phyloP scores from a whole-genome alignment of 2,113 vertebrate species.

The Atherinomorus stipes region DNA sequence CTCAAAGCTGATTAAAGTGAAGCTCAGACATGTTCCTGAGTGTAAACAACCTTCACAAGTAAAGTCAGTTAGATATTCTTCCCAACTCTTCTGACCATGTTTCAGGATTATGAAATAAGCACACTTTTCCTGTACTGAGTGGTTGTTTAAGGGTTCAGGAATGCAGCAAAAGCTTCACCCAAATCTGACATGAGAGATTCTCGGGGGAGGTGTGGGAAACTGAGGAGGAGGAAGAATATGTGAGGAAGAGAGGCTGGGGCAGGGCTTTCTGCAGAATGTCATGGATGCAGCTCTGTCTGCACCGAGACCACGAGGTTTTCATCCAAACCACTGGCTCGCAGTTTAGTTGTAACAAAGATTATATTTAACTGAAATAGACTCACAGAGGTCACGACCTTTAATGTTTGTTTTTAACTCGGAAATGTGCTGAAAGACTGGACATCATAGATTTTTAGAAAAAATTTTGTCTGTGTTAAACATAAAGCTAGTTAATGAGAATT shows the following conservation, averaged over 20 bases:
- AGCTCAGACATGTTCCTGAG: too few species aligned
- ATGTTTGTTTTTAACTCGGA: not conserved
- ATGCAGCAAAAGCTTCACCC: conserved; percentile 58
- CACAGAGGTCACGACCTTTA: conserved; percentile 22
- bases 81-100: not conserved
- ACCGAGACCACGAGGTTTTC: conserved; percentile 17
- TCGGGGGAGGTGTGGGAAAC: conserved; percentile 52
- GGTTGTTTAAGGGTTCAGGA: conserved; percentile 48
- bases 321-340: conserved; percentile 36
- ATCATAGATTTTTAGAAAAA: not conserved
- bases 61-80: too few species aligned
- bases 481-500: too few species aligned
- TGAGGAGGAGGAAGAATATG: conserved; percentile 24
- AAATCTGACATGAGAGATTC: conserved; percentile 24
- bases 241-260: conserved; percentile 36
- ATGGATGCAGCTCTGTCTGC: not conserved
- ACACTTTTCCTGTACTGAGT: not conserved
- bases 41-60: too few species aligned
- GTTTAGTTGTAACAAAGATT: conserved; percentile 19
- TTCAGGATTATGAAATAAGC: not conserved
- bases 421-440: not conserved
- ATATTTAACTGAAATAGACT: not conserved
- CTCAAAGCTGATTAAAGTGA: too few species aligned
- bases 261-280: conserved; percentile 18
- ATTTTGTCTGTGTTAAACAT: too few species aligned